These are phyloP conservation scores for Karalla daura DNA, from an alignment of 2,797 vertebrate genomes.

Conservation along the genomic window DNA sequence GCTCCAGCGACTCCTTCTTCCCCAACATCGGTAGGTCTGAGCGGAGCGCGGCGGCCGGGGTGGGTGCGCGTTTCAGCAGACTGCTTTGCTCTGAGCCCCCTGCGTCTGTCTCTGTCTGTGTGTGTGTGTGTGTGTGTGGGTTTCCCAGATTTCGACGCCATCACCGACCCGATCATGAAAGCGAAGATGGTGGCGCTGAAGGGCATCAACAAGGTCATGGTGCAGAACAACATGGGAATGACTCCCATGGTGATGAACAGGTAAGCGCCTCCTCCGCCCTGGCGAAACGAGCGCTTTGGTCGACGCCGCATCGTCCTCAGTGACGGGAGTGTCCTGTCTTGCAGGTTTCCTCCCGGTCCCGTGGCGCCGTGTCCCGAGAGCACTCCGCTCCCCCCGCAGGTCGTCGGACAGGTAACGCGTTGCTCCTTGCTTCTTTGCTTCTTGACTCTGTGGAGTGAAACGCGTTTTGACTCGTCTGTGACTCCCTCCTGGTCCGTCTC, in stretches of 20 bases:
- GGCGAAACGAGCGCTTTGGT: too few species aligned
- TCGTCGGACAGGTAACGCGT: conserved; percentile 87
- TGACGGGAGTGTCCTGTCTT: too few species aligned
- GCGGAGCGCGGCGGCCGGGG: too few species aligned
- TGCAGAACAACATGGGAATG: conserved; percentile 97
- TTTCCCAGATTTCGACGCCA: conserved; percentile 95
- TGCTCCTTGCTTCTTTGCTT: background rate
- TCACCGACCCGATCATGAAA: conserved; percentile 99
- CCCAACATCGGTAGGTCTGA: conserved; percentile 94
- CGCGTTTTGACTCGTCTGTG: background rate
- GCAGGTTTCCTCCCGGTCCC: conserved; percentile 90
- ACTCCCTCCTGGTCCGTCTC: conserved; percentile 21
- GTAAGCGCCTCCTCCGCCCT: too few species aligned
- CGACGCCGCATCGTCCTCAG: too few species aligned
- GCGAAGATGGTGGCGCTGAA: conserved; percentile 99
- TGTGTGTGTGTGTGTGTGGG: too few species aligned
- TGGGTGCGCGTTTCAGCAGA: too few species aligned
- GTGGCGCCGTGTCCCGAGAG: conserved; percentile 83
- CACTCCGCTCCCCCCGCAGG: conserved; percentile 87
- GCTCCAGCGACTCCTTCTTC: conserved; percentile 94
- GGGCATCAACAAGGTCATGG: conserved; percentile 99
- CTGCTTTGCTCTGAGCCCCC: conserved; percentile 19
- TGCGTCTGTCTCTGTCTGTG: conserved; percentile 27
- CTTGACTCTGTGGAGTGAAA: conserved; percentile 1
- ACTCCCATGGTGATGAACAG: conserved; percentile 94